Conservation (phyloP, 2,113 vertebrate genomes). For the Rhipidura dahli region DNA sequence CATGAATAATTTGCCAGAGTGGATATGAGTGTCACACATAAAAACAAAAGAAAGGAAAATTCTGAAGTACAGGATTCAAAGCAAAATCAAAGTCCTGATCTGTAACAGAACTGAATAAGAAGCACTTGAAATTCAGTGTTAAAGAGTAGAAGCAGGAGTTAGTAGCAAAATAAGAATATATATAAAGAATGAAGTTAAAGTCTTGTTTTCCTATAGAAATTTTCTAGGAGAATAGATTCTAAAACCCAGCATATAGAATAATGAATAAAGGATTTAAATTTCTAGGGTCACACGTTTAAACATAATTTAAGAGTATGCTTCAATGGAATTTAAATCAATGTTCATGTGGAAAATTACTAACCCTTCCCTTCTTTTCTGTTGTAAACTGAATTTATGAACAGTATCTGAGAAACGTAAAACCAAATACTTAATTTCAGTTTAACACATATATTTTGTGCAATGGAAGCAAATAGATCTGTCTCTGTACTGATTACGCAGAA, state of each 20-base stretch:
- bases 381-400: neutral
- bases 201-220: neutral
- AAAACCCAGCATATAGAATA: neutral
- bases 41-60: neutral
- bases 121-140: fast-evolving
- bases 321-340: neutral
- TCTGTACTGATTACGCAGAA: neutral
- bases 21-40: neutral
- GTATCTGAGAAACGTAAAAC: neutral
- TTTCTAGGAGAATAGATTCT: neutral
- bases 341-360: neutral
- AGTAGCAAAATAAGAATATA: neutral
- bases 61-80: neutral
- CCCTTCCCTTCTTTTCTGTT: neutral
- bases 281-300: neutral
- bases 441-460: neutral
- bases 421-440: neutral
- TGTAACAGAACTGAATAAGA: neutral
- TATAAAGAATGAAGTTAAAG: neutral
- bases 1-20: neutral
- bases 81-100: neutral
- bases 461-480: neutral
- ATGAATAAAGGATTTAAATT: neutral
- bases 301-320: neutral
- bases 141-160: neutral